Evolutionary conservation across 2,113 vertebrate species (phyloP).

Genomic region (Myxocyprinus asiaticus): DNA sequence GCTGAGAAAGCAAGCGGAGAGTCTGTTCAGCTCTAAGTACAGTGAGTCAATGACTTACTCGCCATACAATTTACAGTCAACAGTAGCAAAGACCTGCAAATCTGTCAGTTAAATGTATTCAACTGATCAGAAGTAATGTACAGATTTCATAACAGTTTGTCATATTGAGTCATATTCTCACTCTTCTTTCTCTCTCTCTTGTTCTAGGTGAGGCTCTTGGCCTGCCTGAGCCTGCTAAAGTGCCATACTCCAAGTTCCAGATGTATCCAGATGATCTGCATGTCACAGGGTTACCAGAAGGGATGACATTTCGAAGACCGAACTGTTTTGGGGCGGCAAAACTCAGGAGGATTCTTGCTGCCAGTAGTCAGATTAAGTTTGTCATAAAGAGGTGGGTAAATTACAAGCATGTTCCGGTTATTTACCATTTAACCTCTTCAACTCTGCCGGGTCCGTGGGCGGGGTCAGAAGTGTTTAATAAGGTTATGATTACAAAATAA

Average conservation of each 20-base stretch:
- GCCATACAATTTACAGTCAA: background rate
- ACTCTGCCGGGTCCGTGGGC: too few relatives aligned
- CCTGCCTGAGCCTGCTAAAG: constrained; percentile 87
- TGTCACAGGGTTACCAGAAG: constrained; percentile 90
- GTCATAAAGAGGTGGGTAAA: constrained; percentile 87
- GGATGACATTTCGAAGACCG: constrained; percentile 88
- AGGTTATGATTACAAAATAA: too few relatives aligned
- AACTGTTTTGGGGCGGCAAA: constrained; percentile 96
- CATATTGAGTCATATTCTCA: background rate
- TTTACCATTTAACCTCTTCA: background rate
- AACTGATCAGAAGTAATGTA: background rate
- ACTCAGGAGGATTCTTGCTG: constrained; percentile 88
- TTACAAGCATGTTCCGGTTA: too few relatives aligned
- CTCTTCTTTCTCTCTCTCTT: background rate
- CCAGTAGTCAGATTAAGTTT: constrained; percentile 86
- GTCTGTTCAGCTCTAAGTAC: constrained; percentile 89
- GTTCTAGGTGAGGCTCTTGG: constrained; percentile 88
- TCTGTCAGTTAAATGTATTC: background rate
- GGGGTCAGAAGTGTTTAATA: too few relatives aligned
- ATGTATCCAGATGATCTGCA: constrained; percentile 95
- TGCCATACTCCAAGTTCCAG: constrained; percentile 98
- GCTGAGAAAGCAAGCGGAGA: constrained; percentile 93
- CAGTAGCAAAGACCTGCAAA: too few relatives aligned
- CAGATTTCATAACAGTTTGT: background rate
- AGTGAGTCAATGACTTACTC: constrained; percentile 71